phyloP scores from a whole-genome alignment of 2,888 invertebrate genomes.

The Leptura quadrifasciata region DNA sequence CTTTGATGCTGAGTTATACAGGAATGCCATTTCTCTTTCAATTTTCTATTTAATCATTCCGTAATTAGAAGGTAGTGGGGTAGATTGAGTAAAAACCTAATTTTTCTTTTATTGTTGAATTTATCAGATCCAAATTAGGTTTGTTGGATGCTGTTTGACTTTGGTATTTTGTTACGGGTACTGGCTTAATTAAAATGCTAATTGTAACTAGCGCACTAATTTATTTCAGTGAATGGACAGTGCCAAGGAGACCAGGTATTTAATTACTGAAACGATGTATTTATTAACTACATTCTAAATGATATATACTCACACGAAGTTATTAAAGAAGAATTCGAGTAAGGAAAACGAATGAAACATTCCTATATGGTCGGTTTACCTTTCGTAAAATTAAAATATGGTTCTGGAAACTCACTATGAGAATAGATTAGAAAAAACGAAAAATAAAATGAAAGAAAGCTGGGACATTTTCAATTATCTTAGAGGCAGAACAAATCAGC shows the following conservation, averaged over 20 bases:
- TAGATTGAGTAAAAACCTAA: background rate
- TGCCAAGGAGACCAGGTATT: background rate
- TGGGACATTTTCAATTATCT: too few species aligned
- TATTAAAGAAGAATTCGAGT: too few species aligned
- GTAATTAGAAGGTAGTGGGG: conserved; percentile 40
- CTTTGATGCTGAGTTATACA: conserved; percentile 50
- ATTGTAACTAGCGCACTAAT: background rate
- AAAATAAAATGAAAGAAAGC: too few species aligned
- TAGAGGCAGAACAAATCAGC: too few species aligned
- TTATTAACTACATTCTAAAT: too few species aligned
- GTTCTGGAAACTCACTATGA: too few species aligned
- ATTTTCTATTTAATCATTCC: conserved; percentile 49
- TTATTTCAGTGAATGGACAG: background rate
- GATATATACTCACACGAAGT: too few species aligned
- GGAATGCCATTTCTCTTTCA: conserved; percentile 52
- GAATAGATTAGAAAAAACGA: too few species aligned
- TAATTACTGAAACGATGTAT: background rate
- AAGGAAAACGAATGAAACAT: too few species aligned
- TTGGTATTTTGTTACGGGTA: background rate
- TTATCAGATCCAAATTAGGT: background rate
- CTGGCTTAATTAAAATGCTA: conserved; percentile 1
- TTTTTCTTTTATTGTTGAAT: conserved; percentile 8
- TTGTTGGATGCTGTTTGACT: background rate
- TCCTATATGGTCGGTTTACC: too few species aligned
- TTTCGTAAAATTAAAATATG: too few species aligned